phyloP scores from a whole-genome alignment of 1,140 invertebrate genomes.

The Kradibia gibbosae region DNA sequence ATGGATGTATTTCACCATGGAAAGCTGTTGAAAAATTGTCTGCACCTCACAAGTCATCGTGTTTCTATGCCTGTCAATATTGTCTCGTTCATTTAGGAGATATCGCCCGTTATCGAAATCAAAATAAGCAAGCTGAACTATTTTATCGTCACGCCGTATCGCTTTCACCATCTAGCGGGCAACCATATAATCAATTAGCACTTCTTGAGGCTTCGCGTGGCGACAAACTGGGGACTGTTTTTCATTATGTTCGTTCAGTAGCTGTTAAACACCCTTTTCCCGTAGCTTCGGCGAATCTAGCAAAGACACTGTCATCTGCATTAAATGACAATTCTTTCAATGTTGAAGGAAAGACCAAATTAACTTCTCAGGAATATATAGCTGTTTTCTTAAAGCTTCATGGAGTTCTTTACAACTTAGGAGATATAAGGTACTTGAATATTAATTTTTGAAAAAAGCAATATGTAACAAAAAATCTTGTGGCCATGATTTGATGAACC shows the following conservation, averaged over 20 bases:
- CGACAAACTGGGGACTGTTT: conserved; percentile 86
- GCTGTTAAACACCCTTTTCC: conserved; percentile 88
- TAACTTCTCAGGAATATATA: conserved; percentile 80
- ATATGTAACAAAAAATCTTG: too few species aligned
- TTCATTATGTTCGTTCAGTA: conserved; percentile 87
- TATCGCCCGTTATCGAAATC: conserved; percentile 86
- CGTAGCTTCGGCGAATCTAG: conserved; percentile 85
- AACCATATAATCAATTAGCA: conserved; percentile 91
- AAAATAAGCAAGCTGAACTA: conserved; percentile 83
- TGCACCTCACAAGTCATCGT: conserved; percentile 80
- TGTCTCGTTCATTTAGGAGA: conserved; percentile 91
- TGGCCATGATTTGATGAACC: too few species aligned
- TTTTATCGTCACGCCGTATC: conserved; percentile 83
- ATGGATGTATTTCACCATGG: conserved; percentile 70
- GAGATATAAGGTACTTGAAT: conserved; percentile 69
- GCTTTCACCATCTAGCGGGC: conserved; percentile 86
- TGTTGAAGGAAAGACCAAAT: conserved; percentile 74
- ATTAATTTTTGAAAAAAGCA: too few species aligned
- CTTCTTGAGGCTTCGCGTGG: conserved; percentile 85
- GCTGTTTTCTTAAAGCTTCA: conserved; percentile 80
- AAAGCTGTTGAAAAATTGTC: conserved; percentile 69
- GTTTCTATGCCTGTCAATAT: conserved; percentile 88
- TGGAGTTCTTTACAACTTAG: conserved; percentile 76
- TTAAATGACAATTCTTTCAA: conserved; percentile 72
- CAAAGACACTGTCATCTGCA: conserved; percentile 77